phyloP scores from a whole-genome alignment of 2,888 invertebrate species.

The Adela reaumurella region DNA sequence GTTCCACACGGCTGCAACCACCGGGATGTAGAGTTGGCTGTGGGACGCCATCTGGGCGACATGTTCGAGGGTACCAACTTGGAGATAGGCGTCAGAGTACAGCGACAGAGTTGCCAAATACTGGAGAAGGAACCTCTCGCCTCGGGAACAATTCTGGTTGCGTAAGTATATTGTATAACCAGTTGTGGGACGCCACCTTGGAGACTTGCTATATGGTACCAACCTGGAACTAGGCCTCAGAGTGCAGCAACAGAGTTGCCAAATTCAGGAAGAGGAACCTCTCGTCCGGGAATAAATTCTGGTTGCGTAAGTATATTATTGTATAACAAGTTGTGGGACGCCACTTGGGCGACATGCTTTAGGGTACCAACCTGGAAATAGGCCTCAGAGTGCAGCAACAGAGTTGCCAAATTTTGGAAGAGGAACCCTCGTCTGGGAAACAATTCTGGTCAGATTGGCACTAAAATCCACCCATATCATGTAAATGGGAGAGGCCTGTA shows the following conservation, averaged over 20 bases:
- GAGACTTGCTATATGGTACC: too few relatives aligned
- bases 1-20: slow-evolving; percentile 24
- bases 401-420: not conserved
- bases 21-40: slow-evolving; percentile 11
- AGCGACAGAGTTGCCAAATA: not conserved
- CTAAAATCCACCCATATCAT: too few relatives aligned
- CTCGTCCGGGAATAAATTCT: not conserved
- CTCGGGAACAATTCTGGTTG: not conserved
- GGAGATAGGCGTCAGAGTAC: not conserved
- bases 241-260: not conserved
- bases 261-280: not conserved
- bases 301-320: not conserved
- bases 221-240: not conserved
- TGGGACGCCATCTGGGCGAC: not conserved
- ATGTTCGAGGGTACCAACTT: not conserved
- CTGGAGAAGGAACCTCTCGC: not conserved
- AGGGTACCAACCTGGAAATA: too few relatives aligned
- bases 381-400: not conserved
- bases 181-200: not conserved
- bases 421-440: not conserved
- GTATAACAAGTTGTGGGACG: not conserved
- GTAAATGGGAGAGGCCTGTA: too few relatives aligned
- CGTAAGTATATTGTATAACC: not conserved
- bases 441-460: not conserved
- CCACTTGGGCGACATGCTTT: not conserved